These are phyloP conservation scores for Campoplex capitator DNA, from an alignment of 2,888 invertebrate genomes.

Conservation along the genomic window DNA sequence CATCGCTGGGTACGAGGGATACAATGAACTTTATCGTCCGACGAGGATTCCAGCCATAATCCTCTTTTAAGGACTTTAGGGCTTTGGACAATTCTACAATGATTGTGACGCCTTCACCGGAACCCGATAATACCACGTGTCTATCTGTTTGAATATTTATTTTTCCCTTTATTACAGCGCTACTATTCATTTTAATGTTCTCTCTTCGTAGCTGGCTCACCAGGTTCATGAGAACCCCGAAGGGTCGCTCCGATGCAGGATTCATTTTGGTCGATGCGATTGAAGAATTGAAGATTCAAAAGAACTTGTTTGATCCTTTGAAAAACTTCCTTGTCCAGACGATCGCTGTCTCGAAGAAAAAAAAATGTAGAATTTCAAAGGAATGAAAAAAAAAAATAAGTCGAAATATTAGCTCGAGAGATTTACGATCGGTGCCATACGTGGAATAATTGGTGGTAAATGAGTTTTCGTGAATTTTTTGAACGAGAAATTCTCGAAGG, in stretches of 20 bases:
- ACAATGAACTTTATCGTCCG: conserved; percentile 80
- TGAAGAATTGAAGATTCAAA: conserved; percentile 49
- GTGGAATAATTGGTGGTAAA: conserved; percentile 68
- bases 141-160: conserved; percentile 75
- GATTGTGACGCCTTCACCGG: conserved; percentile 75
- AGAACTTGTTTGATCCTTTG: conserved; percentile 55
- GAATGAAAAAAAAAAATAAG: not conserved
- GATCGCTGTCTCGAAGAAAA: conserved; percentile 50
- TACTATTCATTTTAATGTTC: too few relatives aligned
- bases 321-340: conserved; percentile 58
- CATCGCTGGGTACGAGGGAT: conserved; percentile 74
- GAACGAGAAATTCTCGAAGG: conserved; percentile 73
- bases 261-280: conserved; percentile 70
- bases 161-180: too few relatives aligned
- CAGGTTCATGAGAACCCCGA: conserved; percentile 75
- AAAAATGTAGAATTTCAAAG: not conserved
- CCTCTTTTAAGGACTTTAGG: conserved; percentile 73
- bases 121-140: conserved; percentile 79
- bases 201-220: conserved; percentile 58
- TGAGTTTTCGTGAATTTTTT: conserved; percentile 70
- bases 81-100: conserved; percentile 76
- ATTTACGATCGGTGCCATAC: conserved; percentile 48
- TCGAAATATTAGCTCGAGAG: not conserved
- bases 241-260: conserved; percentile 73
- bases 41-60: conserved; percentile 78